Conservation (phyloP, 2,797 vertebrate genomes). For the Fratercula arctica region DNA sequence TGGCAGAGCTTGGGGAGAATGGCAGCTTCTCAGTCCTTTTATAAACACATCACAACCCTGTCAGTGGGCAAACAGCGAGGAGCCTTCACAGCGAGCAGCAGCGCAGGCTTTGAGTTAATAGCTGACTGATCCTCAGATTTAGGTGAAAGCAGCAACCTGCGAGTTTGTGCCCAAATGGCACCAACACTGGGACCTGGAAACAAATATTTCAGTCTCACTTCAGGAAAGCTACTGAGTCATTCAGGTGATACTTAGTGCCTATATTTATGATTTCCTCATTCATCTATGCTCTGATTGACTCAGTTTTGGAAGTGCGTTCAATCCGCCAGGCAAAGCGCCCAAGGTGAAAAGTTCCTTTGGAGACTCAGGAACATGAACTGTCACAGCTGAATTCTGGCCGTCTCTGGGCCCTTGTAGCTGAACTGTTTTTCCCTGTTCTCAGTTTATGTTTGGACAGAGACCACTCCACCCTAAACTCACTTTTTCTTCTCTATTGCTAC, state of each 20-base stretch:
- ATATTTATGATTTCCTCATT: background rate
- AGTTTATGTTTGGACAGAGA: background rate
- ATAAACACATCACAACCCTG: conserved; percentile 28
- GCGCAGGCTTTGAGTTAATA: conserved; percentile 25
- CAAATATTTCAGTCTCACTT: background rate
- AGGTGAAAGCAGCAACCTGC: background rate
- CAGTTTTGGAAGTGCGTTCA: background rate
- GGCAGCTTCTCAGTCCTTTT: conserved; percentile 13
- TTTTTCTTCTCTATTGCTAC: background rate
- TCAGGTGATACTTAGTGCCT: background rate
- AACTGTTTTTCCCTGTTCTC: background rate
- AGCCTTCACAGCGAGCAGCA: background rate
- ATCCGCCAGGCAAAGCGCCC: background rate
- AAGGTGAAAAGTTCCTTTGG: background rate
- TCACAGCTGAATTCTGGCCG: background rate
- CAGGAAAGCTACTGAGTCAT: background rate
- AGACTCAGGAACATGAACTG: background rate
- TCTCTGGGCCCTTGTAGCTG: background rate
- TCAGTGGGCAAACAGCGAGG: background rate
- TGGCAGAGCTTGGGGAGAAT: conserved; percentile 9
- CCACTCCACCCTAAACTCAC: background rate
- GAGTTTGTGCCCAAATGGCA: background rate
- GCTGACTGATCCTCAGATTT: conserved; percentile 28
- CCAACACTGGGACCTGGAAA: background rate
- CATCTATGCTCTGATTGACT: background rate